These are phyloP conservation scores for Chymomyza procnemis DNA, from an alignment of 2,888 invertebrate genomes.

Conservation along the genomic window DNA sequence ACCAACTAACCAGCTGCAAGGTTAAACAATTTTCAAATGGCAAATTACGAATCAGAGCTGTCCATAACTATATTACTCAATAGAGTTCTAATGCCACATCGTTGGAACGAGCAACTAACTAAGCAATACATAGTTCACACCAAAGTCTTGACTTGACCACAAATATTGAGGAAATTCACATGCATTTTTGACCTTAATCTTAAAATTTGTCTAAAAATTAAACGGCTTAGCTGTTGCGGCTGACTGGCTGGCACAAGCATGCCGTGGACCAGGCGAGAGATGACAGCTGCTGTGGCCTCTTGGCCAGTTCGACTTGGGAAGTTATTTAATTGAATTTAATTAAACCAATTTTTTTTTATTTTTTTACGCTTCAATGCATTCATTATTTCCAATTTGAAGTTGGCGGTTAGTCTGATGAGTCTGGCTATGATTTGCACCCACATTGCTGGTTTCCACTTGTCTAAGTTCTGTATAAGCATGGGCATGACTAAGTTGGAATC, in stretches of 20 bases:
- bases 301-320: constrained; percentile 16
- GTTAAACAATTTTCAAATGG: constrained; percentile 34
- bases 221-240: constrained; percentile 10
- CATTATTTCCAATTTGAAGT: constrained; percentile 38
- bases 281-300: neutral
- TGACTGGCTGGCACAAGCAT: constrained; percentile 22
- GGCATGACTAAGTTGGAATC: no score
- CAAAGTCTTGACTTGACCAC: constrained; percentile 45
- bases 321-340: constrained; percentile 66
- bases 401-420: neutral
- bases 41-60: constrained; percentile 33
- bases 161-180: constrained; percentile 62
- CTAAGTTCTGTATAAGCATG: no score
- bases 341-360: constrained; percentile 56
- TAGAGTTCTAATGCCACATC: neutral
- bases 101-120: neutral
- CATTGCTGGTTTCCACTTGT: neutral
- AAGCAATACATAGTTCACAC: constrained; percentile 8
- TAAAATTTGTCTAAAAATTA: constrained; percentile 36
- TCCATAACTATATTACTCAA: constrained; percentile 16
- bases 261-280: neutral
- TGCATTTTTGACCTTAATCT: constrained; percentile 51
- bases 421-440: constrained; percentile 7
- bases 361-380: constrained; percentile 60
- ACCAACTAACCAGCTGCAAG: constrained; percentile 37